Conservation (phyloP, 2,113 vertebrate genomes). For the Falcunculus frontatus region DNA sequence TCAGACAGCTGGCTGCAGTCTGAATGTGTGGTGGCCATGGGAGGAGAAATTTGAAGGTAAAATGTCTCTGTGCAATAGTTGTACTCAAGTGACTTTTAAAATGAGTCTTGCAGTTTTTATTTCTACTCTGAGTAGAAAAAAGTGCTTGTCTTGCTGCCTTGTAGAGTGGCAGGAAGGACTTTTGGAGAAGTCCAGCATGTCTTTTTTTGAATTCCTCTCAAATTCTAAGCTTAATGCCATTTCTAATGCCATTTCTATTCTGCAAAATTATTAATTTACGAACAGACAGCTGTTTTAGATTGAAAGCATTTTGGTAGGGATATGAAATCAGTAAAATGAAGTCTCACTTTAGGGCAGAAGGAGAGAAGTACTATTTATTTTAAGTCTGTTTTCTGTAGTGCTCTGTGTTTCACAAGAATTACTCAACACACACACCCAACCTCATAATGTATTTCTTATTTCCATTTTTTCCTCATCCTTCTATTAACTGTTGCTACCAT, state of each 20-base stretch:
- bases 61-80: background rate
- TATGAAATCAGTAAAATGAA: background rate
- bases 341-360: background rate
- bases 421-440: too few species aligned
- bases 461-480: background rate
- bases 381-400: background rate
- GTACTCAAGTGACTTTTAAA: background rate
- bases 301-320: background rate
- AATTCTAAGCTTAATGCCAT: background rate
- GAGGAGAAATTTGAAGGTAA: background rate
- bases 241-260: background rate
- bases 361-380: background rate
- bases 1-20: background rate
- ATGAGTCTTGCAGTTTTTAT: background rate
- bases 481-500: background rate
- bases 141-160: background rate
- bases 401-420: background rate
- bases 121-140: background rate
- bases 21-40: background rate
- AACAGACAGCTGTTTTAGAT: background rate
- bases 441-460: background rate
- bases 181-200: background rate
- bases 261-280: background rate
- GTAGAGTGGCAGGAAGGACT: background rate
- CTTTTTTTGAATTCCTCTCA: background rate